Base-by-base conservation (phyloP, 2,888 invertebrate species). In the Diarsia brunnea region DNA sequence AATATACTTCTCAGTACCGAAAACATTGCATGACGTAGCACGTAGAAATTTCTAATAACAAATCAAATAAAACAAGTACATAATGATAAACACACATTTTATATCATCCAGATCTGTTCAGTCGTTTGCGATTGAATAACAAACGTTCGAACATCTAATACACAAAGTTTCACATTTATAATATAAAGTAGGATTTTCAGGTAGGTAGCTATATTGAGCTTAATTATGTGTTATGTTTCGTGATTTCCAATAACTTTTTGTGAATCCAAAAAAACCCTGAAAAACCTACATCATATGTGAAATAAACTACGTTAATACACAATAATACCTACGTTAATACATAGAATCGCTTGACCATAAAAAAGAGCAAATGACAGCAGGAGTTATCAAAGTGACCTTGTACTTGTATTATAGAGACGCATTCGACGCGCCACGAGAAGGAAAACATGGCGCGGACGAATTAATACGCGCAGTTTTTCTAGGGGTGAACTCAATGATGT, bases 401-500 rank as follows among this genome's bases (percentile, higher is more conserved):
- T 55, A 53, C 61, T 72, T 79, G 53, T 78, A 68, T 60, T 71
- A 73, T 67, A 70, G 84, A 71, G 61, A 58, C 81, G 75, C 19
- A 80, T 80, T 82, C 75, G 81, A 79, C 51, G 53, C 84, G 61
- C 47, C 53, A 53, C 72, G 21, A 84, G 84, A 63, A 72, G 71
- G 75, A 82, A 80, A 82, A 82, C 69, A 71, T 75, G 53, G 69
- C 31, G 69, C 51, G 61, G 75, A 60, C 82, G 71, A 84, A 66
- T 66, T 68, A 65, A 63, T 69, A 69, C 63, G 66, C 84, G 75
- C 75, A 61, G 61, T 80, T 80, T 64, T 72, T 67, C 81, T 74
- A 80, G 71, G 84, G 81, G 81, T 82, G 79, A 84, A 61, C 80
- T 84, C 81, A 81, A 84, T 79, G 81, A 79, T 84, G 74, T 84